phyloP scores from a whole-genome alignment of 2,888 invertebrate species.

The Trissoscelio sp. region DNA sequence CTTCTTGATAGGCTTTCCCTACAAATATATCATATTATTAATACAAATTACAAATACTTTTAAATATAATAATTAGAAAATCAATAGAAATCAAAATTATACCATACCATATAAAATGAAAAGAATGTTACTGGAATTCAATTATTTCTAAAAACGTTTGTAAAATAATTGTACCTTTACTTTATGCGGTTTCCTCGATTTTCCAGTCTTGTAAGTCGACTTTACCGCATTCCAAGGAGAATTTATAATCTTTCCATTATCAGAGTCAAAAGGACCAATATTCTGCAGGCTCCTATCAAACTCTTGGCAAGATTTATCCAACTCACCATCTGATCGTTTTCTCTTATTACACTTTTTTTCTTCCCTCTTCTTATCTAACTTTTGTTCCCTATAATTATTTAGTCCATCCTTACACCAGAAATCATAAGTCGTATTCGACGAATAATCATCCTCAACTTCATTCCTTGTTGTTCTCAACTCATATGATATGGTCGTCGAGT shows the following conservation, averaged over 20 bases:
- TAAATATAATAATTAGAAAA: background rate
- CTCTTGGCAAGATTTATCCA: conserved; percentile 40
- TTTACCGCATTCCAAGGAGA: conserved; percentile 54
- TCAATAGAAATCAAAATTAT: background rate
- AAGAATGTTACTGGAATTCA: background rate
- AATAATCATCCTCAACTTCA: conserved; percentile 40
- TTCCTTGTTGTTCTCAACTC: conserved; percentile 11
- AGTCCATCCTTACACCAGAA: conserved; percentile 48
- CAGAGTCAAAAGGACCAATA: conserved; percentile 8
- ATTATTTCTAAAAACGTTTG: background rate
- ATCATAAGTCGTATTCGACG: conserved; percentile 43
- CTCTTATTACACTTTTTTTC: conserved; percentile 33
- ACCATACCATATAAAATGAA: background rate
- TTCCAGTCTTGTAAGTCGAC: conserved; percentile 46
- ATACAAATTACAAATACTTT: background rate
- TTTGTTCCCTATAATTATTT: conserved; percentile 39
- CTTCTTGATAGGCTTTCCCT: conserved; percentile 40
- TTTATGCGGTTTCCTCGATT: conserved; percentile 54
- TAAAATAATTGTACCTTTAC: conserved; percentile 40
- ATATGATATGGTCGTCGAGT: conserved; percentile 5
- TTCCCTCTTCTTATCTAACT: conserved; percentile 37
- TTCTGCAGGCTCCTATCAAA: conserved; percentile 2
- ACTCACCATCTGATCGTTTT: conserved; percentile 12
- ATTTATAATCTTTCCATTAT: conserved; percentile 11
- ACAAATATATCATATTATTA: conserved; percentile 10